phyloP scores from a whole-genome alignment of 1,140 invertebrate genomes.

The Drosophila biarmipes region DNA sequence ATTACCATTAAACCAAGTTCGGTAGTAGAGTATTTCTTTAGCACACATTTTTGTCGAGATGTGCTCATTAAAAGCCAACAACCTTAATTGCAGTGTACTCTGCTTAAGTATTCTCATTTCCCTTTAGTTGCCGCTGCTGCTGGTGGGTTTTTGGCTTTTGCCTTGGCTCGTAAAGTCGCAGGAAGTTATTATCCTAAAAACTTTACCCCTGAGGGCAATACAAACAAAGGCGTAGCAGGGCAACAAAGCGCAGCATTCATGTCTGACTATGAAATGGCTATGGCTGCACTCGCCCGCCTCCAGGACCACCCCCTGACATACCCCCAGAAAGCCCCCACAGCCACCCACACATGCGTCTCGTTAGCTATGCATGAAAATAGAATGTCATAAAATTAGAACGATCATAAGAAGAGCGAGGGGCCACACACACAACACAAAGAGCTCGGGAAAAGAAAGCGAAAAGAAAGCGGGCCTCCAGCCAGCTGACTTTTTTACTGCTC shows the following conservation, averaged over 20 bases:
- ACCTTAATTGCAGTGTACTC: slow-evolving; percentile 33
- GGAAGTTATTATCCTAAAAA: slow-evolving; percentile 84
- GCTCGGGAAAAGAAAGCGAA: slow-evolving; percentile 45
- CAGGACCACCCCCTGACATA: not conserved
- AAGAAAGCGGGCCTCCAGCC: slow-evolving; percentile 49
- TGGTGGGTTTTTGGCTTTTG: slow-evolving; percentile 70
- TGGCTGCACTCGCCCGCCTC: slow-evolving; percentile 44
- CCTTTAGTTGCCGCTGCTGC: slow-evolving; percentile 53
- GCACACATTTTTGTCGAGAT: not conserved
- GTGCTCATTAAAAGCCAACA: not conserved
- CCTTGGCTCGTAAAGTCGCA: slow-evolving; percentile 79
- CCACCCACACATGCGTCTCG: slow-evolving; percentile 39
- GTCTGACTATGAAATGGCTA: slow-evolving; percentile 78
- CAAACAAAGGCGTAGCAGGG: slow-evolving; percentile 80
- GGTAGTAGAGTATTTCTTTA: not conserved
- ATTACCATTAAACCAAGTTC: too few species aligned
- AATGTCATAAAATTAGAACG: slow-evolving; percentile 83
- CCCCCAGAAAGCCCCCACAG: not conserved
- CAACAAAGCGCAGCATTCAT: slow-evolving; percentile 80
- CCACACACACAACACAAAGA: slow-evolving; percentile 21
- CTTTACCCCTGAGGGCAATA: slow-evolving; percentile 83
- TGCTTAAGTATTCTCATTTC: slow-evolving; percentile 79
- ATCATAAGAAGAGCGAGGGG: slow-evolving; percentile 53
- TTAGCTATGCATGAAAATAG: slow-evolving; percentile 78
- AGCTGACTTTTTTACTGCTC: slow-evolving; percentile 75